phyloP scores from a whole-genome alignment of 2,888 invertebrate species.

The Byasa hedistus region DNA sequence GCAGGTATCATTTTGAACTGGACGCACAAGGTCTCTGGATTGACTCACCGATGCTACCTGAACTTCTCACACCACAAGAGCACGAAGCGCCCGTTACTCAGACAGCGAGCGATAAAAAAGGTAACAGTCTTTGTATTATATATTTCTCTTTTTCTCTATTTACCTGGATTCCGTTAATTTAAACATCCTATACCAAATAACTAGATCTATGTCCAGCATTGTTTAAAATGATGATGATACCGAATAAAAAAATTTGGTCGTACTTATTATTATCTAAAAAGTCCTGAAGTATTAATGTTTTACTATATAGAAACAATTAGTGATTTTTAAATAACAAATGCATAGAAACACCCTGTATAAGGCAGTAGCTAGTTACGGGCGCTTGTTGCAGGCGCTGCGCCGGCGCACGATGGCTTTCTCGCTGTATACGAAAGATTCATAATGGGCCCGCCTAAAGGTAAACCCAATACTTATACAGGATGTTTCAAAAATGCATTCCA shows the following conservation, averaged over 20 bases:
- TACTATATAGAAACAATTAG: too few species aligned
- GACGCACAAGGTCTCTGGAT: conserved; percentile 74
- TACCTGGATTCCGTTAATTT: too few species aligned
- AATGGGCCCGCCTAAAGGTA: conserved; percentile 50
- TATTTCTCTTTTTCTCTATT: too few species aligned
- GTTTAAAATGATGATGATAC: too few species aligned
- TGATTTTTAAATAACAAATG: too few species aligned
- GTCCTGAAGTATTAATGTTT: too few species aligned
- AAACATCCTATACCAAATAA: too few species aligned
- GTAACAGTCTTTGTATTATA: conserved; percentile 36
- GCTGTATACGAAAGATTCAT: conserved; percentile 60
- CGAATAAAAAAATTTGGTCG: too few species aligned
- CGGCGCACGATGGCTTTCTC: conserved; percentile 46
- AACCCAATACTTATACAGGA: conserved; percentile 28
- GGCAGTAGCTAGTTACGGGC: conserved; percentile 28
- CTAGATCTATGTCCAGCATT: too few species aligned
- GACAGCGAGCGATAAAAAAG: conserved; percentile 57
- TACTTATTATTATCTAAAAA: too few species aligned
- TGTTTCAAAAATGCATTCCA: neutral
- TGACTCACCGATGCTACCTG: conserved; percentile 74
- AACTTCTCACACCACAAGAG: conserved; percentile 61
- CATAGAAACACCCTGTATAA: conserved; percentile 22
- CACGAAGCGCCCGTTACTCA: conserved; percentile 43
- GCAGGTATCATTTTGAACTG: conserved; percentile 71
- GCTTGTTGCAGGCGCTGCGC: conserved; percentile 52